Percentiles rank a stretch among this genome's conserved stretches.
phyloP scores from a whole-genome alignment of 2,113 vertebrate genomes.

The Xenotilapia longispinis region DNA sequence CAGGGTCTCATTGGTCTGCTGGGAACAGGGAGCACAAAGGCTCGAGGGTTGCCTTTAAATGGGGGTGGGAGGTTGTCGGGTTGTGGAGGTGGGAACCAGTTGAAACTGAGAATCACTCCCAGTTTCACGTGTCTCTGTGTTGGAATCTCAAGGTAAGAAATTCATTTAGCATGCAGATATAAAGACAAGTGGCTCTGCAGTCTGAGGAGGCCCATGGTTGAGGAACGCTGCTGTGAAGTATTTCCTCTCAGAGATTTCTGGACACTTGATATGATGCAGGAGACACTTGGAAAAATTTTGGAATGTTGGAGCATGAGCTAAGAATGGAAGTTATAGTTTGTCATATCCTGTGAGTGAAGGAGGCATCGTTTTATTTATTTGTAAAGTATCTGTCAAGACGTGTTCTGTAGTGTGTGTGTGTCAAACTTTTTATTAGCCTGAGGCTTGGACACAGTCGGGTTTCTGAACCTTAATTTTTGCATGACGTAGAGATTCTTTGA shows the following conservation, averaged over 20 bases:
- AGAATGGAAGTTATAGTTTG: constrained; percentile 7
- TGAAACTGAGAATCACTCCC: constrained; percentile 26
- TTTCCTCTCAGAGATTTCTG: constrained; percentile 22
- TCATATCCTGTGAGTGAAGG: not conserved
- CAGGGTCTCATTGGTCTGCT: constrained; percentile 77
- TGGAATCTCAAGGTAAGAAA: constrained; percentile 58
- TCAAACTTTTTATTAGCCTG: not conserved
- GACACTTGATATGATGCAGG: not conserved
- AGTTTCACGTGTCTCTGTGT: constrained; percentile 37
- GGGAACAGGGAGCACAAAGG: constrained; percentile 77
- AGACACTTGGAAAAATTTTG: not conserved
- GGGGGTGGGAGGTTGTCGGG: constrained; percentile 33
- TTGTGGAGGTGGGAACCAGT: constrained; percentile 43
- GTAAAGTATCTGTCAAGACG: not conserved
- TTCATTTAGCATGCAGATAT: not conserved
- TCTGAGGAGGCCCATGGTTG: not conserved
- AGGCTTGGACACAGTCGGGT: not conserved
- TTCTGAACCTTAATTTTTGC: not conserved
- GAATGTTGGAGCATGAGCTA: constrained; percentile 1
- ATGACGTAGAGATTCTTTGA: not conserved
- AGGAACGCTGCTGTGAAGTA: constrained; percentile 6
- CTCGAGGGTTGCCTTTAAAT: constrained; percentile 57
- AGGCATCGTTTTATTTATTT: not conserved
- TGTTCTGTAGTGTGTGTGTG: not conserved
- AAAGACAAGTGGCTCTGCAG: not conserved